These are phyloP conservation scores for Taeniopygia guttata DNA, from an alignment of 2,797 vertebrate genomes.

Conservation along the genomic window DNA sequence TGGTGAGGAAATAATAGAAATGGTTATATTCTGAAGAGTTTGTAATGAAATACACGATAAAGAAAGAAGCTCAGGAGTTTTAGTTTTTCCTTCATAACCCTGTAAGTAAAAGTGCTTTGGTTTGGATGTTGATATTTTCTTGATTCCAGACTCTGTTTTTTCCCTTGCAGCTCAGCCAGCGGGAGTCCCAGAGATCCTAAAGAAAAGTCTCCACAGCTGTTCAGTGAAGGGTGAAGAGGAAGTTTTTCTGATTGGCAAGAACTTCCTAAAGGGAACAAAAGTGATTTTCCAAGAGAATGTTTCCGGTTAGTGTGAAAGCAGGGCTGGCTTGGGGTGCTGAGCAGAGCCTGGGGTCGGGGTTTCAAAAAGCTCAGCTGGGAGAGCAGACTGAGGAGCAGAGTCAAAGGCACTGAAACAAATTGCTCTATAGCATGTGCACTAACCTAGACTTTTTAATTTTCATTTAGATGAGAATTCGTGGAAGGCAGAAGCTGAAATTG, in stretches of 20 bases:
- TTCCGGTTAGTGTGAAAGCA: conserved; percentile 80
- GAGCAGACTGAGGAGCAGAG: neutral
- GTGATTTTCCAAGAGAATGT: conserved; percentile 96
- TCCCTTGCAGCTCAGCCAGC: conserved; percentile 90
- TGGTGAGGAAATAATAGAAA: neutral
- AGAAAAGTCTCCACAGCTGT: conserved; percentile 95
- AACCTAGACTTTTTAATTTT: conserved; percentile 1
- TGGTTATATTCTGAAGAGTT: neutral
- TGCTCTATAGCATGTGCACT: neutral
- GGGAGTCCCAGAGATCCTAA: conserved; percentile 96
- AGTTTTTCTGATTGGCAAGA: conserved; percentile 97
- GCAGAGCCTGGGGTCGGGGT: neutral
- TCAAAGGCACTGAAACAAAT: neutral
- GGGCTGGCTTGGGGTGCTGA: neutral
- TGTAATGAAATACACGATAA: neutral
- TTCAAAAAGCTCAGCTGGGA: neutral
- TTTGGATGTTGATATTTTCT: conserved; percentile 15
- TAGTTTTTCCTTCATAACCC: neutral
- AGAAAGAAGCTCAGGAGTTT: neutral
- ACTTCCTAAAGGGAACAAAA: conserved; percentile 99
- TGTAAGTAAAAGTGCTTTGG: neutral
- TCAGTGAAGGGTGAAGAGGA: conserved; percentile 93
- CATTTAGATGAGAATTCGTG: conserved; percentile 92
- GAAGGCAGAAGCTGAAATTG: conserved; percentile 97
- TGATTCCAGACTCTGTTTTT: neutral